These are phyloP conservation scores for Drosophila bocqueti DNA, from an alignment of 1,140 invertebrate genomes.

Conservation along the genomic window DNA sequence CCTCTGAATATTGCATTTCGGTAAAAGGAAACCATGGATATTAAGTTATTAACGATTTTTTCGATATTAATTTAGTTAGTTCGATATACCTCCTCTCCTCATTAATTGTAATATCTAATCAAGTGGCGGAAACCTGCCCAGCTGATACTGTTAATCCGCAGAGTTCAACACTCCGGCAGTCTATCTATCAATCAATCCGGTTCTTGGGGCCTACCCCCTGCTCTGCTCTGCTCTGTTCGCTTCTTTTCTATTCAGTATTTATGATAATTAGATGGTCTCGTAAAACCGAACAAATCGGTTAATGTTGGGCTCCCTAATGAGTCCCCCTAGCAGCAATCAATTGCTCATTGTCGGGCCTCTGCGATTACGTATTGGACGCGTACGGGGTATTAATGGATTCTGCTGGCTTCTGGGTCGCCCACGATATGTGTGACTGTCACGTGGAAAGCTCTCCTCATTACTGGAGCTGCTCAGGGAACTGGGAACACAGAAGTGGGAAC, in stretches of 20 bases:
- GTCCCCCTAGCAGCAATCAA: slow-evolving; percentile 30
- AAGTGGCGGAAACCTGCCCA: slow-evolving; percentile 4
- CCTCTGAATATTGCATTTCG: neutral
- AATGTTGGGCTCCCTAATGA: slow-evolving; percentile 60
- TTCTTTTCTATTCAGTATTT: slow-evolving; percentile 47
- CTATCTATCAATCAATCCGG: slow-evolving; percentile 57
- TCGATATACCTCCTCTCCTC: neutral
- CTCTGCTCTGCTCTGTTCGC: neutral
- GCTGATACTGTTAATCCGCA: slow-evolving; percentile 31
- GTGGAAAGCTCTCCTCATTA: slow-evolving; percentile 41
- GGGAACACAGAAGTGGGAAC: slow-evolving; percentile 1
- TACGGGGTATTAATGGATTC: slow-evolving; percentile 22
- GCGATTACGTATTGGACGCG: slow-evolving; percentile 31
- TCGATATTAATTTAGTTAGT: neutral
- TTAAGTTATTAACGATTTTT: neutral
- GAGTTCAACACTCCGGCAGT: slow-evolving; percentile 58
- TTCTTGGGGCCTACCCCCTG: slow-evolving; percentile 3
- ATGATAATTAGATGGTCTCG: slow-evolving; percentile 70
- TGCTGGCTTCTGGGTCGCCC: slow-evolving; percentile 29
- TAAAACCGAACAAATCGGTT: slow-evolving; percentile 54
- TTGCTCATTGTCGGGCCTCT: slow-evolving; percentile 37
- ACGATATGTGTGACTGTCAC: slow-evolving; percentile 48
- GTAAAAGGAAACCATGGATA: neutral
- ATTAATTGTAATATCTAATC: neutral
- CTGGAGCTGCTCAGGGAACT: slow-evolving; percentile 4